Evolutionary conservation across 2,888 invertebrate genomes (phyloP).

Genomic region (Ypsolopha sequella): DNA sequence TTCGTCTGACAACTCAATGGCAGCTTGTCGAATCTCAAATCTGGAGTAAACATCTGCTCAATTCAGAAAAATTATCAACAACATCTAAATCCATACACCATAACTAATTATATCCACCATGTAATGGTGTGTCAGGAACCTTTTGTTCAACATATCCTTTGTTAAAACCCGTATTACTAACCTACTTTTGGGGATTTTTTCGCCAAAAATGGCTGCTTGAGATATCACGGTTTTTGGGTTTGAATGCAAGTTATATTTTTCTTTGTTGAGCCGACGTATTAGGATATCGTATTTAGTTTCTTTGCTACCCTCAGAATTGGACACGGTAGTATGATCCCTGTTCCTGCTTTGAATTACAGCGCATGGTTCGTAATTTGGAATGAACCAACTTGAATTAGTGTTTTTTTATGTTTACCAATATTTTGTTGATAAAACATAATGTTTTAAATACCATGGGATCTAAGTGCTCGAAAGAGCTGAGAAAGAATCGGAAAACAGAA

Average conservation of each 20-base stretch:
- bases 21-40: conserved; percentile 54
- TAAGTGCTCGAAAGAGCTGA: no score
- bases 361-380: no score
- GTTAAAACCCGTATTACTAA: conserved; percentile 61
- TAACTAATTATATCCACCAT: conserved; percentile 69
- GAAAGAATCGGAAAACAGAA: no score
- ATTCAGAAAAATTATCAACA: conserved; percentile 64
- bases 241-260: conserved; percentile 57
- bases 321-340: conserved; percentile 9
- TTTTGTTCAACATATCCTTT: conserved; percentile 50
- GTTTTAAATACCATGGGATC: no score
- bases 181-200: conserved; percentile 65
- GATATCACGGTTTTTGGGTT: conserved; percentile 61
- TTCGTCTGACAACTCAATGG: conserved; percentile 63
- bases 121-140: conserved; percentile 48
- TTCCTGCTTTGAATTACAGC: no score
- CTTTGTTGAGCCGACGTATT: conserved; percentile 49
- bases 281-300: conserved; percentile 42
- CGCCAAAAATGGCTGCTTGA: conserved; percentile 42
- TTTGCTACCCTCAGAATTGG: conserved; percentile 15
- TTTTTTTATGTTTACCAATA: no score
- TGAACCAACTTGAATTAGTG: no score
- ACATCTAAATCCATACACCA: conserved; percentile 70
- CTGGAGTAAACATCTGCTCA: conserved; percentile 62
- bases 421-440: no score